Evolutionary conservation across 2,797 vertebrate species (phyloP), one percentile per base, ranked within the genome.

Genomic region (Gymnothorax javanicus): DNA sequence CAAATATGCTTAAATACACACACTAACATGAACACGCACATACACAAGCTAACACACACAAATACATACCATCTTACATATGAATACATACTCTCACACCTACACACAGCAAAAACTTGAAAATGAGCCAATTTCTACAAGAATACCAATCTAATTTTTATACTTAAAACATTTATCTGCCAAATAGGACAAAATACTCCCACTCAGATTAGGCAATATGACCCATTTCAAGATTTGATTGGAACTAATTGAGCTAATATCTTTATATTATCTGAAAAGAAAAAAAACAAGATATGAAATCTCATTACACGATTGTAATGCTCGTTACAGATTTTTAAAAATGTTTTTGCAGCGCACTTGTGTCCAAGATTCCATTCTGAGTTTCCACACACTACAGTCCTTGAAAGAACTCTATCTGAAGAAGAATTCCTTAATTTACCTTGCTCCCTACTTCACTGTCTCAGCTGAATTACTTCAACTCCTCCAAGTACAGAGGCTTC

Each of bases 361-460:
- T 0, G 27, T 75, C 33, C 17, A 43, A 75, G 12, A 75, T 15
- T 17, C 27, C n/a, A 27, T 27, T 27, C 69, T 27, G 8, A 73
- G 25, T 4, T 83, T 33, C 82, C 20, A 8, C 23, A 12, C 20
- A n/a, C 25, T 81, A 15, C 54, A 43, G 20, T 33, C 43, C 43
- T 25, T 57, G 59, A 9, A 23, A 83, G 7, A 64, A 75, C 25
- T 11, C n/a, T 33, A 33, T 4, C 69, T 33, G 25, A 33, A 73
- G 5, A 12, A 43, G 7, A 75, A 75, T 43, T 75, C 33, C 27
- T 43, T 50, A 43, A 43, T 43, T 60, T n/a, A 75, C 82, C 89
- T 89, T 89, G 90, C 90, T 88, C 87, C 62, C 85, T 57, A 33
- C 79, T 91, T 89, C 9, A 62, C 88, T 58, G 83, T 89, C 83